phyloP scores from a whole-genome alignment of 1,140 invertebrate genomes.

The Drosophila watanabei region DNA sequence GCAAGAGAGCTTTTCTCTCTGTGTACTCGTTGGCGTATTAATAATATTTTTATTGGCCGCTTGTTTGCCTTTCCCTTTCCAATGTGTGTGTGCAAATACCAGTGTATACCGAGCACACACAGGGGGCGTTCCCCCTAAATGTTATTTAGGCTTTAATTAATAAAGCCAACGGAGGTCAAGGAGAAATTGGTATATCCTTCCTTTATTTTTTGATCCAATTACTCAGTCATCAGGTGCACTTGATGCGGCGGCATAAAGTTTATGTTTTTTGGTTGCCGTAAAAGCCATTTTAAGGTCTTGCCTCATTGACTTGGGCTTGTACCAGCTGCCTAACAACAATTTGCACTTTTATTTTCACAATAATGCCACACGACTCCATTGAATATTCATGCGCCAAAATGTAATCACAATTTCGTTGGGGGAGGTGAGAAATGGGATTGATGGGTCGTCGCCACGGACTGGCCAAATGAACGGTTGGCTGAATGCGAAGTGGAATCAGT shows the following conservation, averaged over 20 bases:
- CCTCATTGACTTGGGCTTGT: slow-evolving; percentile 15
- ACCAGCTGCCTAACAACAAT: slow-evolving; percentile 16
- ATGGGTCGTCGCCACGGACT: slow-evolving; percentile 9
- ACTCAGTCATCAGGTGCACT: slow-evolving; percentile 32
- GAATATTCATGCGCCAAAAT: slow-evolving; percentile 67
- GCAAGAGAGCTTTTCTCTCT: neutral
- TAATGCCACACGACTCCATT: slow-evolving; percentile 31
- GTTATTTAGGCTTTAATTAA: slow-evolving; percentile 55
- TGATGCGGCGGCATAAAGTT: slow-evolving; percentile 10
- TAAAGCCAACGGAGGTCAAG: slow-evolving; percentile 18
- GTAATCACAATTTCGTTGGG: slow-evolving; percentile 35
- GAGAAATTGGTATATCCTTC: neutral
- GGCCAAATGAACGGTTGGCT: slow-evolving; percentile 1
- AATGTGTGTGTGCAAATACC: slow-evolving; percentile 33
- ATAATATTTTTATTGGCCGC: slow-evolving; percentile 81
- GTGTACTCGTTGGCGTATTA: slow-evolving; percentile 68
- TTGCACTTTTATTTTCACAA: slow-evolving; percentile 34
- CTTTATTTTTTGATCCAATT: slow-evolving; percentile 17
- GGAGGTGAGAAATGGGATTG: neutral
- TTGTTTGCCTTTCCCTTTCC: slow-evolving; percentile 64
- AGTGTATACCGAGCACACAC: slow-evolving; percentile 24
- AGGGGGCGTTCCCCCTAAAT: neutral
- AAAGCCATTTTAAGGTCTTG: slow-evolving; percentile 23
- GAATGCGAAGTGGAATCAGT: neutral
- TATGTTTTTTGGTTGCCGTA: slow-evolving; percentile 5